Evolutionary conservation across 2,113 vertebrate genomes (phyloP), one percentile per base, ranked within the genome.

Genomic region (Oryctolagus cuniculus): DNA sequence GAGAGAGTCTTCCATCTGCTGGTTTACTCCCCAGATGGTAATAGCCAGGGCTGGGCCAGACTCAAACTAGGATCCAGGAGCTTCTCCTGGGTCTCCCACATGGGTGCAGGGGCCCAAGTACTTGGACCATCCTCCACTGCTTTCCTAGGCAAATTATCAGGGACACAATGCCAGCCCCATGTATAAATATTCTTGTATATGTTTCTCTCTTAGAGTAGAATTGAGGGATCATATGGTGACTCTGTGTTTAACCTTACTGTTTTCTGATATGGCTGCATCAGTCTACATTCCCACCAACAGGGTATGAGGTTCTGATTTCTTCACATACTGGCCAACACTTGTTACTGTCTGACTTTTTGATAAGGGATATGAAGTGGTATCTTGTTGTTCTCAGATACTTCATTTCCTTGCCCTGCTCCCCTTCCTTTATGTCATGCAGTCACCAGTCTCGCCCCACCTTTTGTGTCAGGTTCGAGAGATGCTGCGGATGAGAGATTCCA

Each of bases 401-500:
- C 31, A 49, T 75, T 53, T 94, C 84, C 11, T 87, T 44, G 58
- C 19, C 24, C 25, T 66, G 16, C 2, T 79, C 34, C 31, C 16
- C 29, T 78, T 91, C 70, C n/a, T 93, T 88, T 80, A 86, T 92
- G 70, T 83, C 80, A 29, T 90, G 6, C 13, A 90, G n/a, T 96
- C 75, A 90, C 73, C 78, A 94, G 63, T 38, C 53, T 67, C 69
- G 34, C 86, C 58, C 88, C 34, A 87, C 77, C 49, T 96, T 96
- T 24, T 85, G 34, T 92, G 55, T 93, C 98, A 99, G 99, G 99
- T 99, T 91, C 99, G 99, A 88, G 99, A 99, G 98, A 99, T 99
- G 99, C 98, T 99, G 79, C 99, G 99, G 89, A 99, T 99, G 99
- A 98, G 99, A 94, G 99, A 99, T 98, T 99, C 99, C 77, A 99